Conservation (phyloP, 2,113 vertebrate species). For the Petroica traversi region DNA sequence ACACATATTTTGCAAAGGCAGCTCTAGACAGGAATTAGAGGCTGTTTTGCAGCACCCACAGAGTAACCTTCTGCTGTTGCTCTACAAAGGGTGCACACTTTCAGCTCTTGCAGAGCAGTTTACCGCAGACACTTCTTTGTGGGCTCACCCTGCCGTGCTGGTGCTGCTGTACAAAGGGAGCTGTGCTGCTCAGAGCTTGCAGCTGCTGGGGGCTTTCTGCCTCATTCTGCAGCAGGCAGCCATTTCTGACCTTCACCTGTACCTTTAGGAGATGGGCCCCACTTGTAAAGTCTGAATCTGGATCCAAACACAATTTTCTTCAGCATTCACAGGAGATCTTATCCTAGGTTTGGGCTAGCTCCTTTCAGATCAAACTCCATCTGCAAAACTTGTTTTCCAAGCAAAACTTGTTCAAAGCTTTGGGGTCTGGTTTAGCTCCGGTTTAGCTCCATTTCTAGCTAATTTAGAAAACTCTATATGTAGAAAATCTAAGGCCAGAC, state of each 20-base stretch:
- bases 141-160: not conserved
- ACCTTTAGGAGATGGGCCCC: not conserved
- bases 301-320: not conserved
- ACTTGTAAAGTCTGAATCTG: not conserved
- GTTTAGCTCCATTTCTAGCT: not conserved
- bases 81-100: not conserved
- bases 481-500: not conserved
- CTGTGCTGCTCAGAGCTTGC: not conserved
- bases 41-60: slow-evolving; percentile 18
- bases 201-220: not conserved
- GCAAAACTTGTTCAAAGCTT: not conserved
- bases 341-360: not conserved
- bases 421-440: not conserved
- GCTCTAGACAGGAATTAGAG: not conserved
- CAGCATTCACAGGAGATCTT: not conserved
- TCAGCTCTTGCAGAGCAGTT: slow-evolving; percentile 5
- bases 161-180: not conserved
- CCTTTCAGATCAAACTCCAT: not conserved
- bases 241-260: not conserved
- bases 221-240: not conserved
- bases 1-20: not conserved
- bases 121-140: not conserved
- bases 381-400: not conserved
- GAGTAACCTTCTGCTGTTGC: not conserved
- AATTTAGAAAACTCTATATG: not conserved